Evolutionary conservation across 1,140 invertebrate genomes (phyloP), one percentile per base, ranked within the genome.

Genomic region (Megalopta genalis): DNA sequence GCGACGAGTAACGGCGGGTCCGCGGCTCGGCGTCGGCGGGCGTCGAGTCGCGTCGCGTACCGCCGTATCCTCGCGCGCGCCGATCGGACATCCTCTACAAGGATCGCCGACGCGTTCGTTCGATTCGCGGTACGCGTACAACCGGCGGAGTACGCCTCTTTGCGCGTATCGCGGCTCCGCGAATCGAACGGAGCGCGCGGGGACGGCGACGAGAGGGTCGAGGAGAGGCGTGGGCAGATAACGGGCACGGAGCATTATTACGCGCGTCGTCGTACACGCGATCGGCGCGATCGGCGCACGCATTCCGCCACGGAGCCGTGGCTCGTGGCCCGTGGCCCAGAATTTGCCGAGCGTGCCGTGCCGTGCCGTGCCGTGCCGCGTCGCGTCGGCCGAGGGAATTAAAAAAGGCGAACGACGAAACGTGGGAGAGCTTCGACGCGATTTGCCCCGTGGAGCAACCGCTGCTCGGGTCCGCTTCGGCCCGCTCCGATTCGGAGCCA

Each of bases 81-180:
- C 81, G 81, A 86, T 87, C 84, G 82, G 71, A 84, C 81, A 77
- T 82, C 79, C 75, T 77, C 74, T 84, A 84, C 73, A 72, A 84
- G 85, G 79, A 86, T 80, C 81, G 86, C 71, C 59, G 79, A 74
- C 67, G 71, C 80, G 75, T 81, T 86, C 72, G 79, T 87, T 87
- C 86, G 84, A 84, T 81, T 86, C 85, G 66, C 64, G 68, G 71
- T 71, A 80, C 12, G 14, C 78, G 81, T 76, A 80, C 77, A 76
- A 75, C 67, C 64, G 14, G 72, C 72, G 62, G 71, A 77, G 75
- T 75, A 66, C 71, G 52, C 25, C 49, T 54, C 60, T 76, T 37
- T 77, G 7, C 42, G 42, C 57, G 73, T 32, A 32, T 32, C 32
- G 32, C 32, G 32, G 7, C 5, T 54, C 39, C 57, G 66, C 73